phyloP scores from a whole-genome alignment of 2,113 vertebrate genomes.

The Lamprotornis superbus region DNA sequence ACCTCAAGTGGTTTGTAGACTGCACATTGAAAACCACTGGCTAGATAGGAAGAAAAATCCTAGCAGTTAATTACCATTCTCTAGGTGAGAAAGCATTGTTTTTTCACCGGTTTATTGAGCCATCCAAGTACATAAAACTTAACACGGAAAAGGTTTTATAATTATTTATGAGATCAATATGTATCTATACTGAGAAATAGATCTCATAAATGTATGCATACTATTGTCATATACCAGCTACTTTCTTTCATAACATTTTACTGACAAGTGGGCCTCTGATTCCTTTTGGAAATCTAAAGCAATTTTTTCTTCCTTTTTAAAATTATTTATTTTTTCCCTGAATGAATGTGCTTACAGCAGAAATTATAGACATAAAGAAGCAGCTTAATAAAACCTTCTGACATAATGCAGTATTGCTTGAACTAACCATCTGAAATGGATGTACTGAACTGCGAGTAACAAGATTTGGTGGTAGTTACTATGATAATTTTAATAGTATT shows the following conservation, averaged over 20 bases:
- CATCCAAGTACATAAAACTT: background rate
- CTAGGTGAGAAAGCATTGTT: conserved; percentile 11
- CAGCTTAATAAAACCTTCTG: background rate
- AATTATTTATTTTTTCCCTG: too few relatives aligned
- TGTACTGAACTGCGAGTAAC: background rate
- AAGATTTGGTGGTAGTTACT: background rate
- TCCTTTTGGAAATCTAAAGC: background rate
- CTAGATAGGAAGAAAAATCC: conserved; percentile 24
- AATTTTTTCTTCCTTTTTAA: background rate
- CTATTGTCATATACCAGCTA: background rate
- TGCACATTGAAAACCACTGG: conserved; percentile 16
- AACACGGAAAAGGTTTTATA: background rate
- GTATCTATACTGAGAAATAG: background rate
- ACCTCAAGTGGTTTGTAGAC: conserved; percentile 32
- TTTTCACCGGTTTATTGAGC: background rate
- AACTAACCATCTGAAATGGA: background rate
- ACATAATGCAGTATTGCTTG: background rate
- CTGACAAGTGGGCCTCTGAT: background rate
- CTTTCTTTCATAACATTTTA: background rate
- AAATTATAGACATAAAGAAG: background rate
- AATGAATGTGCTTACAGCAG: background rate
- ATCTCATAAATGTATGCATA: background rate
- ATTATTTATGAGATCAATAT: background rate
- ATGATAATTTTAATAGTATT: background rate
- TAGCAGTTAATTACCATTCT: conserved; percentile 14